Conservation (phyloP, 1,140 invertebrate genomes). For the Maconellicoccus hirsutus region DNA sequence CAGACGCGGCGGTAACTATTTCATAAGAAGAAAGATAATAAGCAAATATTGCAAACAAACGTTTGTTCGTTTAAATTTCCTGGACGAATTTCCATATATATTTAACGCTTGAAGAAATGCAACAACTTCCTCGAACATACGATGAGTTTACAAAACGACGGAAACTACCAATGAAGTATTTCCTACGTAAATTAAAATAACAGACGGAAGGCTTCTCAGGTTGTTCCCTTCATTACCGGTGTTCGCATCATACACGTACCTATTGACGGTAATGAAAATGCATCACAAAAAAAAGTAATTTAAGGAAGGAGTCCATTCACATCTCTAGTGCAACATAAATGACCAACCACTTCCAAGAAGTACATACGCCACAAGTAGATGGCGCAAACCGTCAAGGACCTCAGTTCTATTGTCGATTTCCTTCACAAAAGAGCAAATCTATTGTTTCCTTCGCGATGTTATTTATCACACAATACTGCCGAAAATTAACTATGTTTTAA, state of each 20-base stretch:
- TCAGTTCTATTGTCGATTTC: constrained; percentile 13
- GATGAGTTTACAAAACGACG: not conserved
- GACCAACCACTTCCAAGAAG: constrained; percentile 16
- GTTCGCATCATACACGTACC: not conserved
- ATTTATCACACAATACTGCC: constrained; percentile 12
- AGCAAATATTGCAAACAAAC: too few relatives aligned
- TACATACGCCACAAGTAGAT: constrained; percentile 9
- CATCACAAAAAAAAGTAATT: constrained; percentile 15
- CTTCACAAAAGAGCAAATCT: constrained; percentile 1
- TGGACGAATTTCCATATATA: too few relatives aligned
- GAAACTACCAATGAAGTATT: not conserved
- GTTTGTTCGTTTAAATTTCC: too few relatives aligned
- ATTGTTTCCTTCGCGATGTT: constrained; percentile 12
- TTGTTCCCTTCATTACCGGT: not conserved
- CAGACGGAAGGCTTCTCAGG: constrained; percentile 6
- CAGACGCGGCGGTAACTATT: too few relatives aligned
- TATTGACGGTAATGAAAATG: not conserved
- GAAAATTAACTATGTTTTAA: constrained; percentile 11
- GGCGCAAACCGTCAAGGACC: constrained; percentile 19
- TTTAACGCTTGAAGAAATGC: too few relatives aligned
- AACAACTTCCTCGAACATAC: not conserved
- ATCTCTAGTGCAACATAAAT: not conserved
- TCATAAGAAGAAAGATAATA: too few relatives aligned
- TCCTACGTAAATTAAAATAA: constrained; percentile 9
- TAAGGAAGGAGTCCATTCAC: constrained; percentile 22